Percentiles rank a stretch among this genome's conserved stretches.
phyloP scores from a whole-genome alignment of 2,888 invertebrate species.

The Eupithecia insigniata region DNA sequence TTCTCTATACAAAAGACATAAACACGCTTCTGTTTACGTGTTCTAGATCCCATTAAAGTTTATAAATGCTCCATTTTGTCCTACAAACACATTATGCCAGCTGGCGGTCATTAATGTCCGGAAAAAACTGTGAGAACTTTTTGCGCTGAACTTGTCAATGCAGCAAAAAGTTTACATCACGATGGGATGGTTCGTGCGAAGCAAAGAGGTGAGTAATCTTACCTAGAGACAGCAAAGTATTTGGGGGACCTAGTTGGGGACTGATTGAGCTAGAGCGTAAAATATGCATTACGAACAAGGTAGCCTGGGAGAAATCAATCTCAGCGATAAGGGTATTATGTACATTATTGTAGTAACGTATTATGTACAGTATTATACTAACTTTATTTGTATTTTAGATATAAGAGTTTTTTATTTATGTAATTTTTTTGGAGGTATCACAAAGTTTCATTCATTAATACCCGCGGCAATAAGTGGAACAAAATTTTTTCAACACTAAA shows the following conservation, averaged over 20 bases:
- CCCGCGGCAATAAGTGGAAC: too few relatives aligned
- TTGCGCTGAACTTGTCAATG: conserved; percentile 34
- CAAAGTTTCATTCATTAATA: too few relatives aligned
- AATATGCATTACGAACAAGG: too few relatives aligned
- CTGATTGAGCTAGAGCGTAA: neutral
- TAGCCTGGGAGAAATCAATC: too few relatives aligned
- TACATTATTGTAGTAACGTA: too few relatives aligned
- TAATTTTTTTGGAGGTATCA: too few relatives aligned
- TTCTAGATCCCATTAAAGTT: conserved; percentile 1
- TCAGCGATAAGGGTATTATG: too few relatives aligned
- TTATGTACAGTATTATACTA: too few relatives aligned
- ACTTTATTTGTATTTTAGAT: too few relatives aligned
- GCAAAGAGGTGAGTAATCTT: conserved; percentile 24
- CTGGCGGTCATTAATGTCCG: conserved; percentile 35
- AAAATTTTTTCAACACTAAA: too few relatives aligned
- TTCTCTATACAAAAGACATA: neutral
- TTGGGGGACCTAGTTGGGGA: neutral
- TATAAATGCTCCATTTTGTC: conserved; percentile 4
- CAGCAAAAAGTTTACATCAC: conserved; percentile 39
- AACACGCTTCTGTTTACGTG: neutral
- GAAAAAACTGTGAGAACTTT: conserved; percentile 32
- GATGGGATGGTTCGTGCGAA: conserved; percentile 28
- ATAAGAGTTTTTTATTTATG: too few relatives aligned
- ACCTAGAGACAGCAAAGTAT: conserved; percentile 3
- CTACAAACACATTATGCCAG: conserved; percentile 5